Base-by-base conservation (phyloP, 2,797 vertebrate genomes). In the Acanthurus tractus region DNA sequence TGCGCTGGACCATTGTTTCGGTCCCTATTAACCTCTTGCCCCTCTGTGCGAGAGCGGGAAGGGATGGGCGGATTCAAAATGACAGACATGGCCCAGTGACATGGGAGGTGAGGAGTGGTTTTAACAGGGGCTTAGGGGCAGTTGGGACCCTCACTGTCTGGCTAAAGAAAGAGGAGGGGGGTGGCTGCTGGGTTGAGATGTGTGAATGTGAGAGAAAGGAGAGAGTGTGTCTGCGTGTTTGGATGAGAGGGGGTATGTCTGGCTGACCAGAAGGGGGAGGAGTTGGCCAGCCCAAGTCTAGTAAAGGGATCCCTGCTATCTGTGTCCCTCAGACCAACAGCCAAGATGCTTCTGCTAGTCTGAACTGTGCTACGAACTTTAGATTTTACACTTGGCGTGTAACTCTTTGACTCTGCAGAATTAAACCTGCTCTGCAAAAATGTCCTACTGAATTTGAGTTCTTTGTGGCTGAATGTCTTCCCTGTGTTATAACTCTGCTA, bases 11-110 rank as follows among this genome's bases (percentile, higher is more conserved):
- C 87, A 92, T 94, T 96, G 95, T 96, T 94, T 95, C 83, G 91
- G 77, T 87, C 89, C 94, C 93, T 95, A 87, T 92, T 97, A 96
- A 97, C 96, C 96, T 94, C 89, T 95, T 93, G 95, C 93, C 94
- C 94, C 73, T 87, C 86, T 82, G 85, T 78, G 92, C 83, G 89
- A 93, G 95, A 95, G 95, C 89, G 92, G 93, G 95, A 96, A 95
- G 95, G 94, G 93, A 89, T 93, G 93, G 93, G 88, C 18, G 89
- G 86, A 92, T 94, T 94, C 82, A 93, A 93, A 93, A 92, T 92
- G 90, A 94, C 93, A 95, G 93, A 94, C 90, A 84, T 84, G 88
- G 89, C 93, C 95, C 81, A 83, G 94, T 94, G 94, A 92, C 92
- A 91, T 73, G 70, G 85, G 86, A 91, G 90, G 90, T 87, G 83